A percentile compares a stretch with the other conserved stretches of the same genome.
phyloP scores from a whole-genome alignment of 2,113 vertebrate genomes.

The Gymnarchus niloticus region DNA sequence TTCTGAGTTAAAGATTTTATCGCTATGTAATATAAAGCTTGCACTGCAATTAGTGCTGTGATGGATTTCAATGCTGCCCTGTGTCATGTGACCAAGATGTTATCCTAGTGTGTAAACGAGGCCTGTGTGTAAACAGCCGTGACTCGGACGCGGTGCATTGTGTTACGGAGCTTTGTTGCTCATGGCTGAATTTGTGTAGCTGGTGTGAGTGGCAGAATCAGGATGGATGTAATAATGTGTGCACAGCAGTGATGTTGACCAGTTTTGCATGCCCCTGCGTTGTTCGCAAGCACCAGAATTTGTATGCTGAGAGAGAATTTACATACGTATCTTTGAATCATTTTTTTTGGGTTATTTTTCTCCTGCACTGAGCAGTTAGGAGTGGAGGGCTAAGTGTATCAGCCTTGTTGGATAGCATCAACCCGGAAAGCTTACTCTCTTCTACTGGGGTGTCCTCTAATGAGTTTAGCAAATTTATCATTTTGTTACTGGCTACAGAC shows the following conservation, averaged over 20 bases:
- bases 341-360: background rate
- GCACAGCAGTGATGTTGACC: background rate
- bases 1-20: conserved; percentile 7
- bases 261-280: background rate
- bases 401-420: background rate
- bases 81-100: background rate
- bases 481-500: background rate
- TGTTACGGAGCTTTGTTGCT: background rate
- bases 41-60: conserved; percentile 6
- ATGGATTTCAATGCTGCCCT: background rate
- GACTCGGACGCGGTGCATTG: background rate
- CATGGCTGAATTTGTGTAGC: background rate
- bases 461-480: background rate
- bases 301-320: too few species aligned
- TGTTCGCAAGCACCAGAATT: background rate
- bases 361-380: background rate
- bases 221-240: background rate
- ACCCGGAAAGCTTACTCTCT: background rate
- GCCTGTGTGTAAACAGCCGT: conserved; percentile 3
- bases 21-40: conserved; percentile 7
- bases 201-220: background rate
- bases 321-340: background rate
- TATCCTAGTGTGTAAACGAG: background rate
- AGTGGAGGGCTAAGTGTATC: background rate
- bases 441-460: background rate